Evolutionary conservation across 2,113 vertebrate genomes (phyloP).

Genomic region (Campylomormyrus numenius): DNA sequence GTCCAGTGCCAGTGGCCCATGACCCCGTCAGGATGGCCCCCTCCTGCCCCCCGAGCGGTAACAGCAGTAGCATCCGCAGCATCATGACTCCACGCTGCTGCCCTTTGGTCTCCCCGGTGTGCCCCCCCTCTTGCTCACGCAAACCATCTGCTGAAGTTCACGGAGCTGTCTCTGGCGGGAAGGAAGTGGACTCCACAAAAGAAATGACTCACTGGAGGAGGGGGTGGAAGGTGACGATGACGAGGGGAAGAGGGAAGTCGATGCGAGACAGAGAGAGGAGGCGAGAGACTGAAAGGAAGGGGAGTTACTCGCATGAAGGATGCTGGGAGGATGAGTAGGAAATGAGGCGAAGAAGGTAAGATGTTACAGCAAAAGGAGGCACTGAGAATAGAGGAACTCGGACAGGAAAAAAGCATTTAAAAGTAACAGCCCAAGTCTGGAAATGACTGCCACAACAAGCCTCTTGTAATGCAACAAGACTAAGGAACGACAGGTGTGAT

Average conservation of each 20-base stretch:
- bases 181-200: slow-evolving; percentile 16
- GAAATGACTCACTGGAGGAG: slow-evolving; percentile 17
- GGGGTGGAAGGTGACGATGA: background rate
- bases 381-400: background rate
- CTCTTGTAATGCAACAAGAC: too few species aligned
- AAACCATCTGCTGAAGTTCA: slow-evolving; percentile 28
- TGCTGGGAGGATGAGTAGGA: background rate
- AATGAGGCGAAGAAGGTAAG: background rate
- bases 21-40: slow-evolving; percentile 5
- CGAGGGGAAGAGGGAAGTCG: background rate
- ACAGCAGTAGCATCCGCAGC: background rate
- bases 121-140: background rate
- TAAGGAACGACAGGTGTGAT: too few species aligned
- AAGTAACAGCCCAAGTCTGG: too few species aligned
- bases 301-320: background rate
- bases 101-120: background rate
- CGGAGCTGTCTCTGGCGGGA: background rate
- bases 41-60: slow-evolving; percentile 21
- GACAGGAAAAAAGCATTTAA: too few species aligned
- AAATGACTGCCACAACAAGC: too few species aligned
- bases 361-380: background rate
- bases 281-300: background rate
- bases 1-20: background rate
- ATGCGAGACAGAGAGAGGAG: background rate
- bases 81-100: background rate